Evolutionary conservation across 2,888 invertebrate species (phyloP).

Genomic region (Gortyna flavago): DNA sequence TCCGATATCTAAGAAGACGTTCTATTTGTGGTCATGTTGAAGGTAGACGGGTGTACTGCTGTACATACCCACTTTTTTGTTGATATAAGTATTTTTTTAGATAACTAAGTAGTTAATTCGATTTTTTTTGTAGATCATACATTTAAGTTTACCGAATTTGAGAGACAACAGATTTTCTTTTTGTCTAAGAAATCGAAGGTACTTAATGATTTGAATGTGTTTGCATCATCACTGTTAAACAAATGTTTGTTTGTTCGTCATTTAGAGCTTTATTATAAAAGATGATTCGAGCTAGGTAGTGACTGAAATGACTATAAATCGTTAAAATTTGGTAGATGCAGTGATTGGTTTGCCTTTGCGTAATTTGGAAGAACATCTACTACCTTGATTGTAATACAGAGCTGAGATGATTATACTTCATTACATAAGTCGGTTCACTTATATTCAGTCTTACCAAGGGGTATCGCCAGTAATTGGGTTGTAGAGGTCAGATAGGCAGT

Average conservation of each 20-base stretch:
- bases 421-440: neutral
- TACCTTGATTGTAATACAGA: neutral
- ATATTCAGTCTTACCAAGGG: too few species aligned
- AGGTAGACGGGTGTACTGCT: conserved; percentile 36
- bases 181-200: neutral
- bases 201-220: neutral
- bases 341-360: neutral
- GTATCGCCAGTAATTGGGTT: too few species aligned
- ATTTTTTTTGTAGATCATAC: neutral
- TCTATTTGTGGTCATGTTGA: conserved; percentile 61
- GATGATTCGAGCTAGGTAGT: neutral
- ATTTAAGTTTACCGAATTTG: neutral
- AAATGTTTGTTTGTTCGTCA: conserved; percentile 3
- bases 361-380: neutral
- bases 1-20: conserved; percentile 49
- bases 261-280: neutral
- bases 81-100: conserved; percentile 7
- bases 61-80: conserved; percentile 14
- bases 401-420: neutral
- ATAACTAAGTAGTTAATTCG: neutral
- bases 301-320: neutral
- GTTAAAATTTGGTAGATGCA: neutral
- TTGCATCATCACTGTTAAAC: neutral
- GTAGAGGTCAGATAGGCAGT: too few species aligned
- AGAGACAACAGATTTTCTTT: neutral